phyloP scores from a whole-genome alignment of 1,140 invertebrate species.

The Cylas formicarius region DNA sequence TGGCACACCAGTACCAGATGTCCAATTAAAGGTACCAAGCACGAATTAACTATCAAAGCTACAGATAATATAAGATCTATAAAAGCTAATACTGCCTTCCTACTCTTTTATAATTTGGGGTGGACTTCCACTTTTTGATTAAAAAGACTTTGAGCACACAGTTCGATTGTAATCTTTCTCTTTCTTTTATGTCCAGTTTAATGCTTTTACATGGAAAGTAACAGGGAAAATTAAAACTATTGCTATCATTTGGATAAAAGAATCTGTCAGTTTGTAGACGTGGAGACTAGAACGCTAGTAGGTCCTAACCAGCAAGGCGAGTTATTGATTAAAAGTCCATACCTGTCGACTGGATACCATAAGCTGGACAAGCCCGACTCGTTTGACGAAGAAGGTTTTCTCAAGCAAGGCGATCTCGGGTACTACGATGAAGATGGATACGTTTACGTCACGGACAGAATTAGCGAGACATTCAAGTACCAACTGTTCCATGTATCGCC shows the following conservation, averaged over 20 bases:
- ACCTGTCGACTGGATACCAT: conserved; percentile 18
- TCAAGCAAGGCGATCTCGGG: conserved; percentile 70
- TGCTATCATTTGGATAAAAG: too few relatives aligned
- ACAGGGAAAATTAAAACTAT: too few relatives aligned
- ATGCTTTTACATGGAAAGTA: too few relatives aligned
- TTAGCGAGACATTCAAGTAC: conserved; percentile 77
- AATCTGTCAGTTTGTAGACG: conserved; percentile 26
- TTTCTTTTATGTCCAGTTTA: too few relatives aligned
- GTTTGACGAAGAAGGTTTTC: conserved; percentile 55
- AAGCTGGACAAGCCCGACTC: conserved; percentile 39
- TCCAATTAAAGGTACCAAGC: conserved; percentile 40
- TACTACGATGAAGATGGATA: conserved; percentile 61
- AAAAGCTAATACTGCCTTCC: too few relatives aligned
- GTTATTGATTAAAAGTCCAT: conserved; percentile 17
- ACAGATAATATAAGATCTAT: too few relatives aligned
- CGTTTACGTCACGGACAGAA: conserved; percentile 66
- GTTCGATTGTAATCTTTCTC: too few relatives aligned
- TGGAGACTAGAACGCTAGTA: conserved; percentile 16
- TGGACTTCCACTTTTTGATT: too few relatives aligned
- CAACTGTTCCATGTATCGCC: conserved; percentile 71
- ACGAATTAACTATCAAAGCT: too few relatives aligned
- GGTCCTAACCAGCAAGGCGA: conserved; percentile 24
- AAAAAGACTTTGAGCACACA: too few relatives aligned
- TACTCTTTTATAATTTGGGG: too few relatives aligned
- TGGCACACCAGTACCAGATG: conserved; percentile 36